Evolutionary conservation across 2,888 invertebrate genomes (phyloP).

Genomic region (Desoria tigrina): DNA sequence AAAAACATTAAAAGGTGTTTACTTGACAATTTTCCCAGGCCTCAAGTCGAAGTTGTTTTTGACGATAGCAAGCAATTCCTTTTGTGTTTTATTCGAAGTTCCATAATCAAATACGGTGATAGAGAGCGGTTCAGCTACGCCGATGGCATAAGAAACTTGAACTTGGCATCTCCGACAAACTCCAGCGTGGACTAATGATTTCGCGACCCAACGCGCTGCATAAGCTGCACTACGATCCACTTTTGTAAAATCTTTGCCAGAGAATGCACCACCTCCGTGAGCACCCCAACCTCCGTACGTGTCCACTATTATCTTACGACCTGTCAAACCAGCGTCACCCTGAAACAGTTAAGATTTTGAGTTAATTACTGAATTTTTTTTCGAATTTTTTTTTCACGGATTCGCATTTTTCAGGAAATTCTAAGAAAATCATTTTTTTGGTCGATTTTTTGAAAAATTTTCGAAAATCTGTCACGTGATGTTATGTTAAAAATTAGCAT

Average conservation of each 20-base stretch:
- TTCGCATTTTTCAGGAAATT: no score
- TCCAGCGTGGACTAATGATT: slow-evolving; percentile 91
- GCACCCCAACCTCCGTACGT: slow-evolving; percentile 99
- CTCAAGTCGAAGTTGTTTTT: slow-evolving; percentile 94
- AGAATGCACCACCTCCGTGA: slow-evolving; percentile 99
- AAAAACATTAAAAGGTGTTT: no score
- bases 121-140: slow-evolving; percentile 94
- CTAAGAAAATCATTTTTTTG: no score
- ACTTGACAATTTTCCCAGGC: slow-evolving; percentile 98
- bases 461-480: no score
- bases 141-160: slow-evolving; percentile 97
- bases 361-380: no score
- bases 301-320: slow-evolving; percentile 98
- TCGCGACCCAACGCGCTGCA: slow-evolving; percentile 97
- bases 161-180: slow-evolving; percentile 95
- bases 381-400: no score
- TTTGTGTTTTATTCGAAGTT: slow-evolving; percentile 85
- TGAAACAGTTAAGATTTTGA: no score
- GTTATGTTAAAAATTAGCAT: no score
- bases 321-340: slow-evolving; percentile 96
- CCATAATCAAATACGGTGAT: slow-evolving; percentile 97
- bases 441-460: no score
- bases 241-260: slow-evolving; percentile 97
- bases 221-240: slow-evolving; percentile 96
- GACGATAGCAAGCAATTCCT: slow-evolving; percentile 81